Evolutionary conservation across 2,888 invertebrate genomes (phyloP), one percentile per base, ranked within the genome.

Genomic region (Stenoptilia bipunctidactyla): DNA sequence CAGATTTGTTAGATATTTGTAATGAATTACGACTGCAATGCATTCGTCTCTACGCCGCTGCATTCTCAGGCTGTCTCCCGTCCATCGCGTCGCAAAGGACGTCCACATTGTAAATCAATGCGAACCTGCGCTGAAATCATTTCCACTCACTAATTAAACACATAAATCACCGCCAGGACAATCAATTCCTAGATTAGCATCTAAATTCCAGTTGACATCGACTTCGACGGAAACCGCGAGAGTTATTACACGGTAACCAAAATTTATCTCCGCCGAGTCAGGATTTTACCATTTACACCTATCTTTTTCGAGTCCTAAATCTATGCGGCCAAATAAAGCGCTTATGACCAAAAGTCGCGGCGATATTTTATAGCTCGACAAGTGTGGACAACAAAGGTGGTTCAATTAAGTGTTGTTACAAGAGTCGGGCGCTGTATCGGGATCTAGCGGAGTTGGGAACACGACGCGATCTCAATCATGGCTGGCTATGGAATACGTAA

Each of bases 221-320:
- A 30, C 4, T 8, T 10, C 6, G 30, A 20, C 20, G 30, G 30
- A 30, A 9, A n/a, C 30, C 30, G n/a, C 9, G 9, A 30, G n/a
- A 9, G 10, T 30, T 30, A 30, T 30, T 8, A 10, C 9, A 10
- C 6, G 30, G 30, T 30, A 12, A 30, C 30, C 12, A 30, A 30
- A 30, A 30, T 30, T n/a, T 30, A 30, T 30, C 4, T 30, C 10
- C n/a, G 2, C 4, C 9, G 9, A 5, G 9, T 6, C n/a, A 12
- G 30, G 30, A 12, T 20, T 30, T 30, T 30, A 30, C 30, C 30
- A 30, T 30, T 30, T 30, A 30, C 30, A 30, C 30, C 30, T 30
- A 30, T 30, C 30, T 30, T 30, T 30, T 30, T 30, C 4, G 30
- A 4, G 30, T 9, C 30, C 30, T 30, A 30, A 9, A 30, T 30